Evolutionary conservation across 1,140 invertebrate species (phyloP).

Genomic region (Phymorhynchus buccinoides): DNA sequence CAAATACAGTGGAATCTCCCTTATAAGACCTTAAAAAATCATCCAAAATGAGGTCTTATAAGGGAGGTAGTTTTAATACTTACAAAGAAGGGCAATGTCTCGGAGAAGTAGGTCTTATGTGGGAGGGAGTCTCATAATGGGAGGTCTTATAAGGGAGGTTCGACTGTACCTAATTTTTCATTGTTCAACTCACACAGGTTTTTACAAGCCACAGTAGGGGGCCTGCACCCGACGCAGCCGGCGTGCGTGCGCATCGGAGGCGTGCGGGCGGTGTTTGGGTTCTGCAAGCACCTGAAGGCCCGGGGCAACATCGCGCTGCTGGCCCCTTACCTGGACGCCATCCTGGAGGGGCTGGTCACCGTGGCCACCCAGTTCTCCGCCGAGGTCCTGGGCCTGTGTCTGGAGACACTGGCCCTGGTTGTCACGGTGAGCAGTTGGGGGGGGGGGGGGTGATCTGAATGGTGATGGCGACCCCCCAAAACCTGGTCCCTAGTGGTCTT

Average conservation of each 20-base stretch:
- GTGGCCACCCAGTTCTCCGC: conserved; percentile 76
- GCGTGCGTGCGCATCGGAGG: conserved; percentile 75
- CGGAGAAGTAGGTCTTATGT: no score
- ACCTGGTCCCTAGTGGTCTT: no score
- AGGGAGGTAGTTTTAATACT: no score
- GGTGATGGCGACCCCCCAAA: no score
- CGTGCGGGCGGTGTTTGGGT: conserved; percentile 75
- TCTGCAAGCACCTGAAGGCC: conserved; percentile 77
- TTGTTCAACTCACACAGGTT: no score
- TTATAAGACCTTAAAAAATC: no score
- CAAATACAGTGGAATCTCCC: no score
- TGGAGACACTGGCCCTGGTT: conserved; percentile 81
- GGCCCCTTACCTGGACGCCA: conserved; percentile 74
- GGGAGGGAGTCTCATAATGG: not conserved
- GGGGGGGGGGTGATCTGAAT: no score
- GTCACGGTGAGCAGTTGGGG: conserved; percentile 74
- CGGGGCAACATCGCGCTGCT: conserved; percentile 71
- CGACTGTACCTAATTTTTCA: no score
- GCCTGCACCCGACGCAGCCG: conserved; percentile 78
- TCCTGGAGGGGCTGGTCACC: conserved; percentile 76
- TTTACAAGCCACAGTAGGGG: conserved; percentile 79
- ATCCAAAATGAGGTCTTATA: no score
- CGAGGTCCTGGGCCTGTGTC: conserved; percentile 79
- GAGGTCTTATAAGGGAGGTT: no score
- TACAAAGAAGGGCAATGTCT: no score